phyloP scores from a whole-genome alignment of 1,140 invertebrate species.

The Trissolcus basalis region DNA sequence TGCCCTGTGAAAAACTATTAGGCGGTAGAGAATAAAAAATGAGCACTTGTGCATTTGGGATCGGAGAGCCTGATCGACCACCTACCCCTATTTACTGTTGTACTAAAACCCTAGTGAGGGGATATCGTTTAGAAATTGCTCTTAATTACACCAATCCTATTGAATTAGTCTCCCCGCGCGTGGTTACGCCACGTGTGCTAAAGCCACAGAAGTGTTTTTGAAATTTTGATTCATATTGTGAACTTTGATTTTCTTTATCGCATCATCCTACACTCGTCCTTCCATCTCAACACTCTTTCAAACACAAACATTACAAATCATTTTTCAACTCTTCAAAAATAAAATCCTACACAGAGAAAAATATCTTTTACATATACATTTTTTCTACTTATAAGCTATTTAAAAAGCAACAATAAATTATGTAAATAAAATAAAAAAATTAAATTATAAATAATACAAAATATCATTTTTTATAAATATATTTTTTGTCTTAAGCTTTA shows the following conservation, averaged over 20 bases:
- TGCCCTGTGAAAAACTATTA: not conserved
- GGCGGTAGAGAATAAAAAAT: constrained; percentile 7
- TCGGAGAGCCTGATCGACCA: constrained; percentile 35
- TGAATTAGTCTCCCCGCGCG: constrained; percentile 67
- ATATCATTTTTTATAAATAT: too few species aligned
- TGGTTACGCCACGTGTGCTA: constrained; percentile 64
- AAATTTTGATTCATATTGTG: constrained; percentile 30
- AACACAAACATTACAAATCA: too few species aligned
- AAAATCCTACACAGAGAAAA: too few species aligned
- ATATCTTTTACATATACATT: too few species aligned
- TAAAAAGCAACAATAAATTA: too few species aligned
- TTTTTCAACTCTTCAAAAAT: too few species aligned
- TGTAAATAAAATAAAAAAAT: too few species aligned
- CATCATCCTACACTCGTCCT: not conserved
- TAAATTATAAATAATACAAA: too few species aligned
- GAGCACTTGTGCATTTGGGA: constrained; percentile 24
- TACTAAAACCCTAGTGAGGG: constrained; percentile 58
- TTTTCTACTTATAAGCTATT: too few species aligned
- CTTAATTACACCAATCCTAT: constrained; percentile 77
- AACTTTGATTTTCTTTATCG: constrained; percentile 14
- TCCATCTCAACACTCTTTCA: too few species aligned
- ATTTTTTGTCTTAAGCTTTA: too few species aligned
- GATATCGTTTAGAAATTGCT: constrained; percentile 76
- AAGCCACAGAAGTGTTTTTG: constrained; percentile 64
- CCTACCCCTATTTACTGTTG: constrained; percentile 70